Evolutionary conservation across 2,113 vertebrate species (phyloP).

Genomic region (Misgurnus mizolepis): DNA sequence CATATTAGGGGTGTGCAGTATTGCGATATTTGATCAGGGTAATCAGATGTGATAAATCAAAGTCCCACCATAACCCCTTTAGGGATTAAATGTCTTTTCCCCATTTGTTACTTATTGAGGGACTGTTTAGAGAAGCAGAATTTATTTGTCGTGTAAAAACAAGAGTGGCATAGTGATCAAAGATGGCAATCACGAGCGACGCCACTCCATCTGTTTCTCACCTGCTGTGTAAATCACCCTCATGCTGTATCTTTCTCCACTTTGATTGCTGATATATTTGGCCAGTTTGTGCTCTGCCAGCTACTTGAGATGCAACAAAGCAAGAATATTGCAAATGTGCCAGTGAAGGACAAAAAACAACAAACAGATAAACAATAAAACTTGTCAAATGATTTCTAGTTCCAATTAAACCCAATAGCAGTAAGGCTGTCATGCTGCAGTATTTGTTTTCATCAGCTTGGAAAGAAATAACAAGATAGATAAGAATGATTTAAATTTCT

Average conservation of each 20-base stretch:
- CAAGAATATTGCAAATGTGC: slow-evolving; percentile 3
- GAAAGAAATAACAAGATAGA: not conserved
- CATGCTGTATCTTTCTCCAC: not conserved
- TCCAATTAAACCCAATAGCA: not conserved
- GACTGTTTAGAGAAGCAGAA: not conserved
- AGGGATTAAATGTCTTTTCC: not conserved
- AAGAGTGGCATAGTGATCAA: slow-evolving; percentile 27
- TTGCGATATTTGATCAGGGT: too few species aligned
- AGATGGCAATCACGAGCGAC: slow-evolving; percentile 29
- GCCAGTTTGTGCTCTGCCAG: slow-evolving; percentile 3
- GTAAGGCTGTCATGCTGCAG: too few species aligned
- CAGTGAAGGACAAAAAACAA: not conserved
- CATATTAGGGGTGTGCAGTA: too few species aligned
- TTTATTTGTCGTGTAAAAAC: slow-evolving; percentile 17
- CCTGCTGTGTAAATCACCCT: slow-evolving; percentile 31
- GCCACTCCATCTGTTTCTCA: slow-evolving; percentile 43
- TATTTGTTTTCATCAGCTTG: not conserved
- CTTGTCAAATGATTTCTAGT: not conserved
- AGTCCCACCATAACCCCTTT: not conserved
- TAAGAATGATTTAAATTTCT: not conserved
- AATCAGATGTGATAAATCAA: not conserved
- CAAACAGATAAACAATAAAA: not conserved
- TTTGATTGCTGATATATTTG: slow-evolving; percentile 14
- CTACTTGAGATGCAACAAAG: slow-evolving; percentile 8
- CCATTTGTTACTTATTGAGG: not conserved